phyloP scores from a whole-genome alignment of 1,140 invertebrate genomes.

The Ceratina japonica region DNA sequence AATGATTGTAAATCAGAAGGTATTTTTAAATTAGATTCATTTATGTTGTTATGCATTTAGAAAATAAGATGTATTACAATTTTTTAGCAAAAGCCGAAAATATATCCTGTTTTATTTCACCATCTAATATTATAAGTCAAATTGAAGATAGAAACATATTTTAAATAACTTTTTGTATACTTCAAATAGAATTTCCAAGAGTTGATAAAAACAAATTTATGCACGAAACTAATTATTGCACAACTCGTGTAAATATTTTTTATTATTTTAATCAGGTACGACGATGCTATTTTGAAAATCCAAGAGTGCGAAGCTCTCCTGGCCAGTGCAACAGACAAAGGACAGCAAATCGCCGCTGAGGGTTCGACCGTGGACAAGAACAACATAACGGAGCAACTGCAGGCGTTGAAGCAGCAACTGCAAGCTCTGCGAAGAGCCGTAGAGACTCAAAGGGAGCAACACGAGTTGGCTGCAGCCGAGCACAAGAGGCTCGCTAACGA shows the following conservation, averaged over 20 bases:
- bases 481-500: conserved; percentile 90
- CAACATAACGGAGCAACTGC: conserved; percentile 91
- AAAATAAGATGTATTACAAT: background rate
- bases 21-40: background rate
- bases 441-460: conserved; percentile 91
- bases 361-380: conserved; percentile 92
- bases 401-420: conserved; percentile 91
- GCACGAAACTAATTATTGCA: no score
- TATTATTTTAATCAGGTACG: conserved; percentile 82
- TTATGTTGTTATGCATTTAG: background rate
- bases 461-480: conserved; percentile 92
- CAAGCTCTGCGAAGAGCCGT: conserved; percentile 89
- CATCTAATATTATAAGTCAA: no score
- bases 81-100: no score
- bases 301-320: conserved; percentile 93
- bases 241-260: background rate
- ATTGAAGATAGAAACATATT: no score
- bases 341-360: conserved; percentile 93
- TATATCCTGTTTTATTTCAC: no score
- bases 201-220: no score
- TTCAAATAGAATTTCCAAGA: no score
- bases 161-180: no score
- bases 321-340: conserved; percentile 92
- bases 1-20: conserved; percentile 89
- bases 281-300: conserved; percentile 90